Percentiles rank a stretch among this genome's conserved stretches.
phyloP scores from a whole-genome alignment of 2,113 vertebrate genomes.

The Ovibos moschatus region DNA sequence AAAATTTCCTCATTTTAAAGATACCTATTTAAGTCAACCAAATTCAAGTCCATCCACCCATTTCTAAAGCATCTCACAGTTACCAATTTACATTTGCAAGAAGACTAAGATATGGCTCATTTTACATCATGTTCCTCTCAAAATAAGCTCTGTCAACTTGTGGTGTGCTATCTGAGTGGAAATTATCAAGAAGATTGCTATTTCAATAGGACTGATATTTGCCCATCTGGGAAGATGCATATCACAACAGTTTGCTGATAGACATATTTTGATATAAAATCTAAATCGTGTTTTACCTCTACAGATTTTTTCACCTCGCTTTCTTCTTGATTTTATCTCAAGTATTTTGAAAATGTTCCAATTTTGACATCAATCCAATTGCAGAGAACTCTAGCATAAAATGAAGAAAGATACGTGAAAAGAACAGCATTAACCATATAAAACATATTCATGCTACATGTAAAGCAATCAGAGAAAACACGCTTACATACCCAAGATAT shows the following conservation, averaged over 20 bases:
- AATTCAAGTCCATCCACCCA: background rate
- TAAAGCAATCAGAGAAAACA: constrained; percentile 39
- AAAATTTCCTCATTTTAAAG: background rate
- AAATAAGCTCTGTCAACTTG: constrained; percentile 23
- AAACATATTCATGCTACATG: constrained; percentile 29
- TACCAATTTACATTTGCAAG: constrained; percentile 41
- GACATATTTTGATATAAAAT: constrained; percentile 58
- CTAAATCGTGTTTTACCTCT: constrained; percentile 55
- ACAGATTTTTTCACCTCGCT: constrained; percentile 46
- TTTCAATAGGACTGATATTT: constrained; percentile 31
- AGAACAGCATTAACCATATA: constrained; percentile 32
- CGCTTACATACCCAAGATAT: background rate
- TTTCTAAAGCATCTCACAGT: background rate
- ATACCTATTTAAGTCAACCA: background rate
- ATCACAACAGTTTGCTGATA: constrained; percentile 21
- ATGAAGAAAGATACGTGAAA: constrained; percentile 59
- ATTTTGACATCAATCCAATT: constrained; percentile 58
- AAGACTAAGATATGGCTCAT: constrained; percentile 24
- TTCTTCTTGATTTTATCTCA: constrained; percentile 66
- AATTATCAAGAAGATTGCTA: constrained; percentile 28
- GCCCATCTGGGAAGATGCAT: constrained; percentile 29
- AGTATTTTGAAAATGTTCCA: constrained; percentile 62
- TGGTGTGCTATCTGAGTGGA: background rate
- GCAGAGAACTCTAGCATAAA: constrained; percentile 55
- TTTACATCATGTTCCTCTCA: constrained; percentile 23